phyloP scores from a whole-genome alignment of 2,888 invertebrate species.

The Euzophera pinguis region DNA sequence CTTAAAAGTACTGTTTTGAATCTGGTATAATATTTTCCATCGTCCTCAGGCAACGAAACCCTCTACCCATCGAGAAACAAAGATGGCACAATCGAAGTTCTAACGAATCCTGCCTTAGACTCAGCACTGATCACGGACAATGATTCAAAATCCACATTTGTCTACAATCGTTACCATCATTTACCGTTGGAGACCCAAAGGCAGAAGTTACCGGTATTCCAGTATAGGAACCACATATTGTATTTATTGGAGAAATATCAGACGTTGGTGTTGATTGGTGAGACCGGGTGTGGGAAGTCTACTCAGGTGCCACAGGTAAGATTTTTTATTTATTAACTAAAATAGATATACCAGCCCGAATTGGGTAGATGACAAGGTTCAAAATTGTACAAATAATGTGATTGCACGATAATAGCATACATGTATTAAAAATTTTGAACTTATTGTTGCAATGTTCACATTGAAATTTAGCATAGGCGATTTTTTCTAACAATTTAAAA shows the following conservation, averaged over 20 bases:
- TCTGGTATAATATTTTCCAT: too few relatives aligned
- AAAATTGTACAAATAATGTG: too few relatives aligned
- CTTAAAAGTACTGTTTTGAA: too few relatives aligned
- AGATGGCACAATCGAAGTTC: conserved; percentile 59
- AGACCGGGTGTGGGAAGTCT: conserved; percentile 98
- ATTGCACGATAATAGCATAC: too few relatives aligned
- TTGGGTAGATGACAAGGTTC: too few relatives aligned
- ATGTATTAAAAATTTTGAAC: too few relatives aligned
- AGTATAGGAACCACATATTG: conserved; percentile 91
- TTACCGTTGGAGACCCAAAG: conserved; percentile 91
- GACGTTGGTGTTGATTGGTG: conserved; percentile 92
- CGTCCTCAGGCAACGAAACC: conserved; percentile 40
- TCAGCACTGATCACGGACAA: conserved; percentile 72
- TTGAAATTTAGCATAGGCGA: too few relatives aligned
- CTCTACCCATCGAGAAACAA: conserved; percentile 62
- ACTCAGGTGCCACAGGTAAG: conserved; percentile 96
- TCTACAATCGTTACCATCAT: conserved; percentile 92
- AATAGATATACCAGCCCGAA: too few relatives aligned
- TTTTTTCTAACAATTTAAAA: too few relatives aligned
- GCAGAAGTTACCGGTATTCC: conserved; percentile 91
- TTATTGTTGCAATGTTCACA: too few relatives aligned
- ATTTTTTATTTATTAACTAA: conserved; percentile 14
- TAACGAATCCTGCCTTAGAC: conserved; percentile 61
- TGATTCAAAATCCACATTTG: conserved; percentile 83
- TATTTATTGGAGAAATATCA: conserved; percentile 93